Evolutionary conservation across 2,888 invertebrate genomes (phyloP).

Genomic region (Itoplectis maculator): DNA sequence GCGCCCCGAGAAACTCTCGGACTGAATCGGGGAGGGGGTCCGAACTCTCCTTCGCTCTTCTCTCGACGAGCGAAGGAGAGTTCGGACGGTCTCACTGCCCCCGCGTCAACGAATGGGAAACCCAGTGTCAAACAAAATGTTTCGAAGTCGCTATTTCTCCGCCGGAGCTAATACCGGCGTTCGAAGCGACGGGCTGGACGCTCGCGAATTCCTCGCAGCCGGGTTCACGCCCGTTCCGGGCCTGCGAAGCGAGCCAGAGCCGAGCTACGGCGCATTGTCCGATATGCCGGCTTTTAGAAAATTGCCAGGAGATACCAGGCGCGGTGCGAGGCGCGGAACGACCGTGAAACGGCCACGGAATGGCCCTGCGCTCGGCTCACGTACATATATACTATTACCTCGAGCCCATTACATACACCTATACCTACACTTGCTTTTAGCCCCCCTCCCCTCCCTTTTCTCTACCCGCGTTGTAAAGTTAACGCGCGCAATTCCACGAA

Average conservation of each 20-base stretch:
- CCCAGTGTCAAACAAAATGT: conserved; percentile 34
- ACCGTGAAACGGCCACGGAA: conserved; percentile 41
- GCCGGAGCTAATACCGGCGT: conserved; percentile 60
- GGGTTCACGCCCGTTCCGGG: conserved; percentile 57
- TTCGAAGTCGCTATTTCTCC: conserved; percentile 37
- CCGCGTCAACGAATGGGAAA: conserved; percentile 21
- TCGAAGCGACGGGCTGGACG: conserved; percentile 57
- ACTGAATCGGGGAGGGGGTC: too few species aligned
- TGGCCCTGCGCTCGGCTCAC: conserved; percentile 6
- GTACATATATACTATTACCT: conserved; percentile 24
- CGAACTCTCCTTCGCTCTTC: too few species aligned
- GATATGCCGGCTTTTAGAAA: conserved; percentile 44
- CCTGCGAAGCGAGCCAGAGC: not conserved
- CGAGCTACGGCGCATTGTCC: conserved; percentile 40
- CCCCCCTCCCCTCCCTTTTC: not conserved
- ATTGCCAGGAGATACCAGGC: conserved; percentile 44
- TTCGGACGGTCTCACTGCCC: conserved; percentile 62
- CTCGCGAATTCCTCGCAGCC: conserved; percentile 42
- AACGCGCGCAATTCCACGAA: conserved; percentile 38
- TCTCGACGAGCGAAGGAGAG: conserved; percentile 62
- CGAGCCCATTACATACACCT: conserved; percentile 16
- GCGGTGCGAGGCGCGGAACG: conserved; percentile 20
- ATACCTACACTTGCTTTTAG: conserved; percentile 7
- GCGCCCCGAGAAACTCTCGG: conserved; percentile 12
- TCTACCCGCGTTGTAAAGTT: conserved; percentile 25